Percentiles rank a stretch among this genome's conserved stretches.
phyloP scores from a whole-genome alignment of 2,113 vertebrate species.

The Oostethus manadensis region DNA sequence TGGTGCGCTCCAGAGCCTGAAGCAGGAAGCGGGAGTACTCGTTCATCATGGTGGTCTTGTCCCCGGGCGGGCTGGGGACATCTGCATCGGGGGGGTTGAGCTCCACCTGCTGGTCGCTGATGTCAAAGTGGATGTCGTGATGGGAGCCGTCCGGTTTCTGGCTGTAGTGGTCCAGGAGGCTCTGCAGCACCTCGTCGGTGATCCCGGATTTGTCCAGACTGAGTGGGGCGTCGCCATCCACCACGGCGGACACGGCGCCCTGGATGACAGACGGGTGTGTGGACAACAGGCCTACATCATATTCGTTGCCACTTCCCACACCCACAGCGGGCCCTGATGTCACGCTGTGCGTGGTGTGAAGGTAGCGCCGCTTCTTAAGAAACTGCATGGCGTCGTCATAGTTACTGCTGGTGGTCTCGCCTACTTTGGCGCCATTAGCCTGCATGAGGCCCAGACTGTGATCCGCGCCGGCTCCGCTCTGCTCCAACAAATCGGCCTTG shows the following conservation, averaged over 20 bases:
- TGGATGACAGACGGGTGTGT: constrained; percentile 88
- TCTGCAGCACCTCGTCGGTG: constrained; percentile 96
- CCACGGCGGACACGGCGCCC: constrained; percentile 80
- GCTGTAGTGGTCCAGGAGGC: constrained; percentile 92
- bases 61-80: constrained; percentile 78
- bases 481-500: constrained; percentile 78
- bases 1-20: constrained; percentile 96
- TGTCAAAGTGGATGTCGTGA: constrained; percentile 87
- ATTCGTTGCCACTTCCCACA: constrained; percentile 74
- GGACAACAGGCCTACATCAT: constrained; percentile 84
- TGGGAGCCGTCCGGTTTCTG: constrained; percentile 82
- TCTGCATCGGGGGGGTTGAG: constrained; percentile 78
- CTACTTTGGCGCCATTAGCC: constrained; percentile 75
- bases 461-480: constrained; percentile 69
- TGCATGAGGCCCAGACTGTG: constrained; percentile 80
- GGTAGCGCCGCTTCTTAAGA: constrained; percentile 94
- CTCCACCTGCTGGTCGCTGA: constrained; percentile 86
- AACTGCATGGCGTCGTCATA: constrained; percentile 99
- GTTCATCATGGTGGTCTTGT: constrained; percentile 88
- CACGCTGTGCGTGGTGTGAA: constrained; percentile 77
- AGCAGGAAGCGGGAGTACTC: constrained; percentile 99
- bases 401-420: constrained; percentile 79
- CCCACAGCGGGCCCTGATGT: constrained; percentile 21
- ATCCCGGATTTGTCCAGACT: constrained; percentile 92
- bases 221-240: constrained; percentile 82